Percentiles rank a stretch among this genome's conserved stretches.
Evolutionary conservation across 2,113 vertebrate genomes (phyloP).

Genomic region (Isurus oxyrinchus): DNA sequence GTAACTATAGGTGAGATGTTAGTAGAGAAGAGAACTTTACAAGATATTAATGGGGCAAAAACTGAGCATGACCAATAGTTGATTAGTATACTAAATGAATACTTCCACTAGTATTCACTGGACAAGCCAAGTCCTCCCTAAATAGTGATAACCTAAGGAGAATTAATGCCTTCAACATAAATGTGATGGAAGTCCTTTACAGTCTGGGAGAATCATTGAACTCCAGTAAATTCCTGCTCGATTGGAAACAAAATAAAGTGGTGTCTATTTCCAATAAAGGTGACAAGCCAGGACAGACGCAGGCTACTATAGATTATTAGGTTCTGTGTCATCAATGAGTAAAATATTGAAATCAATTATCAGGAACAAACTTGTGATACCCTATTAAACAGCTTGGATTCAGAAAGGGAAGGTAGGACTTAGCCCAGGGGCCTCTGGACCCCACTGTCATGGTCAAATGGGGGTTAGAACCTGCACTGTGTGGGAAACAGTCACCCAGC

Average conservation of each 20-base stretch:
- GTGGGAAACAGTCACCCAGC: too few species aligned
- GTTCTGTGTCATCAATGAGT: not conserved
- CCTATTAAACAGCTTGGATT: not conserved
- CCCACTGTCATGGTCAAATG: too few species aligned
- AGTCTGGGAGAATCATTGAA: not conserved
- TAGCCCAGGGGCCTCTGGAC: too few species aligned
- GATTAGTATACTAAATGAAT: not conserved
- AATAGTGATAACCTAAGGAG: not conserved
- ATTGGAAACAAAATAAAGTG: not conserved
- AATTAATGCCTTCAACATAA: not conserved
- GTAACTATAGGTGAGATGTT: not conserved
- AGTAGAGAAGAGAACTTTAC: not conserved
- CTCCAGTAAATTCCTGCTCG: not conserved
- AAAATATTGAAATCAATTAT: not conserved
- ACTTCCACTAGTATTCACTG: not conserved
- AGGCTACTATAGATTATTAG: not conserved
- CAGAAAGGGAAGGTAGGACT: not conserved
- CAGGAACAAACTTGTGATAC: not conserved
- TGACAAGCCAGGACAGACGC: not conserved
- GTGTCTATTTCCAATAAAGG: not conserved
- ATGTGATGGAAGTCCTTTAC: not conserved
- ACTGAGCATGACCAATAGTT: not conserved
- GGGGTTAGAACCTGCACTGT: too few species aligned
- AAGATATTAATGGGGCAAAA: not conserved
- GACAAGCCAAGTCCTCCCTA: not conserved